phyloP scores from a whole-genome alignment of 2,797 vertebrate species.

The Erpetoichthys calabaricus region DNA sequence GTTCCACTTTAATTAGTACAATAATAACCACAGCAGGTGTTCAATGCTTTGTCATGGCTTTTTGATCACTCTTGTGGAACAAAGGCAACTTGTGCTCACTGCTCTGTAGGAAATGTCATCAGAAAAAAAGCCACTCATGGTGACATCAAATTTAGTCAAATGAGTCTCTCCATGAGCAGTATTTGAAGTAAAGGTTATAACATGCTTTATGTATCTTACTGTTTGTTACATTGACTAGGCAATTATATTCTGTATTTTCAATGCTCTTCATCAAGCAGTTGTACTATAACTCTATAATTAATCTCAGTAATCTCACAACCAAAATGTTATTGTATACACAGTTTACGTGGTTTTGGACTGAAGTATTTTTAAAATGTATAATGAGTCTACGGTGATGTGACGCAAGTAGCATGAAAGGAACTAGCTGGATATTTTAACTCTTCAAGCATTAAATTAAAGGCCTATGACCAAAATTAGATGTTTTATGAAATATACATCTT shows the following conservation, averaged over 20 bases:
- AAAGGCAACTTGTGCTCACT: constrained; percentile 26
- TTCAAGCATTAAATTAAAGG: too few species aligned
- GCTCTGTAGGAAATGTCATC: constrained; percentile 35
- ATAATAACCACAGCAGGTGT: constrained; percentile 47
- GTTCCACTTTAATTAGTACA: constrained; percentile 47
- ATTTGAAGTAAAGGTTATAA: constrained; percentile 32
- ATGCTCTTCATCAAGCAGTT: constrained; percentile 1
- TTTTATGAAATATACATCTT: too few species aligned
- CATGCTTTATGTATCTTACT: constrained; percentile 21
- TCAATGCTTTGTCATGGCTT: constrained; percentile 32
- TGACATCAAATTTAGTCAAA: constrained; percentile 51
- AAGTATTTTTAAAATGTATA: too few species aligned
- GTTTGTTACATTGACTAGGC: constrained; percentile 12
- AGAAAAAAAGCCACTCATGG: constrained; percentile 36
- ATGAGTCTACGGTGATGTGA: too few species aligned
- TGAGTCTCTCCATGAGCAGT: constrained; percentile 29
- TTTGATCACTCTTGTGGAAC: constrained; percentile 40
- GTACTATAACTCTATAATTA: background rate
- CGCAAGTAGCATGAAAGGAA: too few species aligned
- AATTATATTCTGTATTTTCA: constrained; percentile 23
- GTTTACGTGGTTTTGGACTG: too few species aligned
- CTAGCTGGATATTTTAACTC: too few species aligned
- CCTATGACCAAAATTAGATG: too few species aligned
- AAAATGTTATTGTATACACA: too few species aligned
- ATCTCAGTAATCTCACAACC: background rate